Evolutionary conservation across 2,113 vertebrate genomes (phyloP).

Genomic region (Agapornis roseicollis): DNA sequence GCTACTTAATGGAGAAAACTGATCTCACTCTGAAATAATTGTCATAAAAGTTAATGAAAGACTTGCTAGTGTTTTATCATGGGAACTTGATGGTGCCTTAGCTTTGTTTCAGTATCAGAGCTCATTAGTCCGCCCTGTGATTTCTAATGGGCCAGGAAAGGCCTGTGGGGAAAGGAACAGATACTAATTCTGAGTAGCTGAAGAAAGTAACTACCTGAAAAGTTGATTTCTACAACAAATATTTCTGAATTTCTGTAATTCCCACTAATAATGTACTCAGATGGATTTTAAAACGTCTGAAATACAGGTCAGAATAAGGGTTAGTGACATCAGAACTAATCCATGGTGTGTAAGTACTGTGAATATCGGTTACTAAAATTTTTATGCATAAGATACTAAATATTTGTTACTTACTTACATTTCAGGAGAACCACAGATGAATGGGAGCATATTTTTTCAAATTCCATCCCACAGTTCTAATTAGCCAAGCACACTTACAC

Average conservation of each 20-base stretch:
- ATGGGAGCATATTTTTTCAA: background rate
- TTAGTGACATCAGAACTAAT: background rate
- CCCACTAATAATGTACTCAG: background rate
- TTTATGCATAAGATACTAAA: background rate
- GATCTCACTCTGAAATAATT: background rate
- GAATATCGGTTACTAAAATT: background rate
- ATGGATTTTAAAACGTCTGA: background rate
- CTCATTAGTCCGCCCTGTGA: background rate
- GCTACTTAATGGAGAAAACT: background rate
- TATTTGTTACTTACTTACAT: background rate
- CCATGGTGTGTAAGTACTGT: background rate
- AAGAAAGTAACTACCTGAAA: background rate
- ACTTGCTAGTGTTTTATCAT: background rate
- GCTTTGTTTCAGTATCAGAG: background rate
- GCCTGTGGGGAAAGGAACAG: background rate
- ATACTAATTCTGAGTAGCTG: background rate
- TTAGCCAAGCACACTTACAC: background rate
- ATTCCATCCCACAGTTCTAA: background rate
- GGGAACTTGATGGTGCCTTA: background rate
- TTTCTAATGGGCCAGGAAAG: background rate
- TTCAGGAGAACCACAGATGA: background rate
- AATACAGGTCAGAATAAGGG: background rate
- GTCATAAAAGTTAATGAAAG: background rate
- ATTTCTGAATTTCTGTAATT: background rate
- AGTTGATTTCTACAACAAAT: background rate